Evolutionary conservation across 2,113 vertebrate genomes (phyloP), one percentile per base, ranked within the genome.

Genomic region (Pterocles orientalis): DNA sequence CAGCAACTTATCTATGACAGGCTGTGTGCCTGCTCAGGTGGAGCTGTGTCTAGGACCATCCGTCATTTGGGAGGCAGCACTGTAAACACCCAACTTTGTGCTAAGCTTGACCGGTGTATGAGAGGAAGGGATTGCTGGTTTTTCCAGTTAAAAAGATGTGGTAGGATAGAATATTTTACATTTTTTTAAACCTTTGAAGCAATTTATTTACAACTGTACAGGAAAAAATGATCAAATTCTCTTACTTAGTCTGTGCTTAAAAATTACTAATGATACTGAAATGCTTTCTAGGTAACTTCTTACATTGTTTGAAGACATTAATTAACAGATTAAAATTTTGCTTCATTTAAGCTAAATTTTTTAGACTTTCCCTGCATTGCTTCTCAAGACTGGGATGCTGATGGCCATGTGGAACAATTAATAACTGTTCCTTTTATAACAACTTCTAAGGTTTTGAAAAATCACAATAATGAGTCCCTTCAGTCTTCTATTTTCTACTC

Each of bases 381-480:
- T 66, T 91, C 77, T 92, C 60, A 83, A 51, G 56, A 24, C 31
- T 86, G 51, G 14, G 31, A 75, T 91, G 51, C 28, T 64, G 69
- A 60, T 68, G 54, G 58, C 64, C 47, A 18, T 43, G 57, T 29
- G 77, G 31, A 96, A 50, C 50, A 43, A 69, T 23, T 73, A 72
- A n/a, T 73, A 92, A 84, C n/a, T 4, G 4, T 86, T 66, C 29
- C 72, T 78, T 73, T 82, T 54, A 61, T 80, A 80, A 61, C 25
- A 86, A 19, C 10, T 29, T 23, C n/a, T 20, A 78, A 91, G 23
- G 29, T 76, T 93, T 91, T 88, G 81, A 87, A 94, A 92, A 78
- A 94, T 71, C 56, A 33, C 5, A 17, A 61, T 48, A 33, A 7
- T 53, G 12, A 53, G 10, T 86, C 33, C 25, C 41, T 90, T 86